Evolutionary conservation across 2,113 vertebrate species (phyloP).

Genomic region (Physeter macrocephalus): DNA sequence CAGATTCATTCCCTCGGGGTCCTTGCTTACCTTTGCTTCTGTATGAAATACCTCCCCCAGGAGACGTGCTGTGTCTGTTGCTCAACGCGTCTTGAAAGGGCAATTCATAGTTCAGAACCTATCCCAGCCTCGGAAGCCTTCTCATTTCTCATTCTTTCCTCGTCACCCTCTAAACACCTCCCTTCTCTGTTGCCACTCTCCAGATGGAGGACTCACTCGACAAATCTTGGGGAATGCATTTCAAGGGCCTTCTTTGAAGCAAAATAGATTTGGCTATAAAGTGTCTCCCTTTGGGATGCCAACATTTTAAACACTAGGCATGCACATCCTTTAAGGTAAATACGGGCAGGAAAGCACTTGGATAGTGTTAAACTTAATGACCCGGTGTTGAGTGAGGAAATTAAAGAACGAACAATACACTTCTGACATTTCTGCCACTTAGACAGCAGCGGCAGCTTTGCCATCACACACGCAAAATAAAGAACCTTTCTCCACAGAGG

Average conservation of each 20-base stretch:
- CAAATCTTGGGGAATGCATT: background rate
- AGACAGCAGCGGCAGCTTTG: background rate
- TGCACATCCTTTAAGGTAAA: background rate
- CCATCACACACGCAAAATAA: accelerated
- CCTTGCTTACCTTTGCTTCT: background rate
- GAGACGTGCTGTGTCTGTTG: accelerated
- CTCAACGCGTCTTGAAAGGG: too few relatives aligned
- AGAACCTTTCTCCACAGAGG: background rate
- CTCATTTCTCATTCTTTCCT: background rate
- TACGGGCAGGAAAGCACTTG: background rate
- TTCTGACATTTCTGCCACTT: background rate
- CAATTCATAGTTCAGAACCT: background rate
- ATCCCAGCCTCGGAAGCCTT: background rate
- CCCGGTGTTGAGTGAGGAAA: background rate
- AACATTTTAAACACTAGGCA: background rate
- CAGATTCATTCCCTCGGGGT: background rate
- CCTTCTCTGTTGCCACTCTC: background rate
- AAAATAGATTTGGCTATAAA: too few relatives aligned
- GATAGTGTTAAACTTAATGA: conserved; percentile 12
- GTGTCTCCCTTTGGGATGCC: background rate
- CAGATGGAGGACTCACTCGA: background rate
- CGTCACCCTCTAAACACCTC: background rate
- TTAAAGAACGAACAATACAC: background rate
- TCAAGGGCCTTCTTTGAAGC: background rate
- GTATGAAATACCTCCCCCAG: background rate